Evolutionary conservation across 2,113 vertebrate genomes (phyloP).

Genomic region (Heliornis fulica): DNA sequence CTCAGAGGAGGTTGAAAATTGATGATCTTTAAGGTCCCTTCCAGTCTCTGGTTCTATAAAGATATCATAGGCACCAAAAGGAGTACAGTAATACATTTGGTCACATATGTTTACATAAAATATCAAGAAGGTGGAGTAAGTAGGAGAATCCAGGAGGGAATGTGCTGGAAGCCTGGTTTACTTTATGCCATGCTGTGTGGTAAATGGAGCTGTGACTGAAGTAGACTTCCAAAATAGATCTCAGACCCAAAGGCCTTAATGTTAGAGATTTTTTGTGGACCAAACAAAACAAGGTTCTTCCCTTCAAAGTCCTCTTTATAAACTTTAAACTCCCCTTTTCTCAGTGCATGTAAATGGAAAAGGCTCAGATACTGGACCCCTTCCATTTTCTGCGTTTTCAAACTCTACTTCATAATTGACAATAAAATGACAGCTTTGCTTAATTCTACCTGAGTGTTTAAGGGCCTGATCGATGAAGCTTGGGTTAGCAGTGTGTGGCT

Average conservation of each 20-base stretch:
- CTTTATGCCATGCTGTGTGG: neutral
- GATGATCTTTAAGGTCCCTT: too few species aligned
- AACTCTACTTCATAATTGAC: neutral
- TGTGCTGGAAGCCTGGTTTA: fast-evolving
- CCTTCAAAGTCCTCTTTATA: neutral
- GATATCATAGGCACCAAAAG: neutral
- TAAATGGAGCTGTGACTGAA: neutral
- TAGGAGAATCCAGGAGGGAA: neutral
- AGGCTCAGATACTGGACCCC: fast-evolving
- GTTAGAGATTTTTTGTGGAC: neutral
- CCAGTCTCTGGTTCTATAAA: neutral
- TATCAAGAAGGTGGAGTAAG: neutral
- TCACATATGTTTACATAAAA: too few species aligned
- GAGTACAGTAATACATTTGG: neutral
- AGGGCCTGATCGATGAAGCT: neutral
- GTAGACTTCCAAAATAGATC: neutral
- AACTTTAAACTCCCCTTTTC: neutral
- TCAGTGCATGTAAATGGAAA: neutral
- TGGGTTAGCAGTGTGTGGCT: neutral
- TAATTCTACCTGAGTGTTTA: neutral
- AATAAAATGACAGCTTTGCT: too few species aligned
- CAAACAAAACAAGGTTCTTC: neutral
- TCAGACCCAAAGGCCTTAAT: neutral
- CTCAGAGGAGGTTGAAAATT: too few species aligned
- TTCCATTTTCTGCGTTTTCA: neutral